phyloP scores from a whole-genome alignment of 2,888 invertebrate species.

The Troglohyphantes excavatus region DNA sequence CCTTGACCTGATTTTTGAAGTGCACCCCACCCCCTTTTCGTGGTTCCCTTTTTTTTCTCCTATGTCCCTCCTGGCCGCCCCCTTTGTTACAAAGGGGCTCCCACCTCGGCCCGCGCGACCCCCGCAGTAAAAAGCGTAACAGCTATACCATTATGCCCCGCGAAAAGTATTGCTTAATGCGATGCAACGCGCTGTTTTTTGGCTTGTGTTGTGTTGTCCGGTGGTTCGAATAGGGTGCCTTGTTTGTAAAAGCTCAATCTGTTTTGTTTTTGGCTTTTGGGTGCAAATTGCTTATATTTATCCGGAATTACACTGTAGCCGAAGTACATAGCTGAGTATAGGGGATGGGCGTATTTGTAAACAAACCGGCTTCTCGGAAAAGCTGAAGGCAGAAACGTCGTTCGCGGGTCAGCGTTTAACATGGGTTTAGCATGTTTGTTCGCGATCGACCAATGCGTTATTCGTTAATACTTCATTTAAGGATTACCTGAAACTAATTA shows the following conservation, averaged over 20 bases:
- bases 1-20: conserved; percentile 77
- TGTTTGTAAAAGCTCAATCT: conserved; percentile 10
- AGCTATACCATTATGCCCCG: conserved; percentile 58
- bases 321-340: too few relatives aligned
- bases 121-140: conserved; percentile 66
- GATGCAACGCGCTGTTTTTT: conserved; percentile 34
- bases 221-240: background rate
- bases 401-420: too few relatives aligned
- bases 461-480: too few relatives aligned
- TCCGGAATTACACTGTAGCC: too few relatives aligned
- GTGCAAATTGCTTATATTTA: background rate
- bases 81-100: conserved; percentile 43
- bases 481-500: too few relatives aligned
- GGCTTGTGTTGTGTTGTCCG: conserved; percentile 15
- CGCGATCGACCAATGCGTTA: too few relatives aligned
- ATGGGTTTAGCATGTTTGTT: too few relatives aligned
- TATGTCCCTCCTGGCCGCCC: conserved; percentile 13
- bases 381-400: too few relatives aligned
- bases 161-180: conserved; percentile 56
- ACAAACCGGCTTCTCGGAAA: too few relatives aligned
- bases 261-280: background rate
- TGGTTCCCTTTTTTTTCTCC: conserved; percentile 58
- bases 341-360: too few relatives aligned
- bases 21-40: conserved; percentile 67
- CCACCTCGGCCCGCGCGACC: conserved; percentile 49